Base-by-base conservation (phyloP, 2,797 vertebrate species). In the Chrosomus eos region DNA sequence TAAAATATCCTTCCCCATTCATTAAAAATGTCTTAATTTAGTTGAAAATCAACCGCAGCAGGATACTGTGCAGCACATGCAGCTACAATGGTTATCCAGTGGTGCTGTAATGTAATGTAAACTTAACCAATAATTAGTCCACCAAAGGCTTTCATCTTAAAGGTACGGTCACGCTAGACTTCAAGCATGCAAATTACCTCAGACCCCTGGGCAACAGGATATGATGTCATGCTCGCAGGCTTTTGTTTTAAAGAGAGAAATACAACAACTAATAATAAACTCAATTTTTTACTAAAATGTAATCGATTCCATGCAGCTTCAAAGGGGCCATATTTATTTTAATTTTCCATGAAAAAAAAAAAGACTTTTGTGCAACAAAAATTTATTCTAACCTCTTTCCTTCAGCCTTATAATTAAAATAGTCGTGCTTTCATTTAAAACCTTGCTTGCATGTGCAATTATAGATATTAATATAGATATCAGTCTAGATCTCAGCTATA, bases 81-180 rank as follows among this genome's bases (percentile, higher is more conserved):
- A 80, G 18, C 28, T 79, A 45, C 10, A 51, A 33, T 21, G 19
- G 60, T 66, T 45, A 79, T 62, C 38, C 18, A 64, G n/a, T 79
- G 77, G 58, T 79, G 43, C 40, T 66, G 26, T 80, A 67, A 31
- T 79, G 40, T 33, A 51, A 80, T 80, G 60, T 80, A 80, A 66
- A 67, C 58, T 21, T 80, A 64, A 80, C 60, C 26, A 67, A 23
- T 36, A 80, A 80, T 80, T 67, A 67, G 60, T 66, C 16, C 77
- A 80, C 40, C 14, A 67, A 80, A 80, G 43, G 60, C 60, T 80
- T 80, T 67, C 40, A 80, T 66, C 58, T 80, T 80, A 48, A 66
- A 80, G 26, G 3, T 26, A 43, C 9, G 60, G 38, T 48, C 40
- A 79, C 1, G 3, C 58, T 64, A 43, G 40, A 79, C 40, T 45